These are phyloP conservation scores for Formica selysi DNA, from an alignment of 1,140 invertebrate species.

Conservation along the genomic window DNA sequence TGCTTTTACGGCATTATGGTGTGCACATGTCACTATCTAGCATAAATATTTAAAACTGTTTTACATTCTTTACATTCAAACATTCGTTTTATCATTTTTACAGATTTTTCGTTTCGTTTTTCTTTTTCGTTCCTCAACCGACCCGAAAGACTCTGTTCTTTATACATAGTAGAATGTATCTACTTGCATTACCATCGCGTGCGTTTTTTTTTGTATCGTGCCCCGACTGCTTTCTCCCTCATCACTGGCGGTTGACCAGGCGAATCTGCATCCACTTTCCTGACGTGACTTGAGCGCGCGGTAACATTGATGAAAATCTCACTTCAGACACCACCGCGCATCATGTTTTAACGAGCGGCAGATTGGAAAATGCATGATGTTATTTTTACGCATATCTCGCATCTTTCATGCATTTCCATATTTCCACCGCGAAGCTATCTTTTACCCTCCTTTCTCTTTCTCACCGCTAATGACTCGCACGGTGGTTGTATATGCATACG, in stretches of 20 bases:
- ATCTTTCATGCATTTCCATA: slow-evolving; percentile 45
- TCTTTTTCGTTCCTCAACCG: neutral
- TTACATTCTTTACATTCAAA: slow-evolving; percentile 5
- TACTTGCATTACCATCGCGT: neutral
- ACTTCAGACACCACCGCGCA: neutral
- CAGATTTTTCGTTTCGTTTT: neutral
- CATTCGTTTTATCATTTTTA: neutral
- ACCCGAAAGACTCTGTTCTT: neutral
- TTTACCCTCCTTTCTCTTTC: neutral
- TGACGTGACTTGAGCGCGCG: slow-evolving; percentile 5
- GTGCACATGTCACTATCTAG: slow-evolving; percentile 15
- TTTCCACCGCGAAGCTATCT: slow-evolving; percentile 33
- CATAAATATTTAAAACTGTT: slow-evolving; percentile 41
- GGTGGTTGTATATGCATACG: neutral
- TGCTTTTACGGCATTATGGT: slow-evolving; percentile 1
- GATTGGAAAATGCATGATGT: slow-evolving; percentile 40
- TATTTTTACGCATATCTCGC: slow-evolving; percentile 34
- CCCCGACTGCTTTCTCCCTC: neutral
- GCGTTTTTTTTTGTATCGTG: neutral
- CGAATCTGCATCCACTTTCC: slow-evolving; percentile 29
- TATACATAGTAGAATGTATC: neutral
- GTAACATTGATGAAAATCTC: slow-evolving; percentile 51
- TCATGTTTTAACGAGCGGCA: neutral
- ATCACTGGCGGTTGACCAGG: neutral
- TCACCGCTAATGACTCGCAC: slow-evolving; percentile 29